phyloP scores from a whole-genome alignment of 2,888 invertebrate genomes.

The Xestia rhomboidea region DNA sequence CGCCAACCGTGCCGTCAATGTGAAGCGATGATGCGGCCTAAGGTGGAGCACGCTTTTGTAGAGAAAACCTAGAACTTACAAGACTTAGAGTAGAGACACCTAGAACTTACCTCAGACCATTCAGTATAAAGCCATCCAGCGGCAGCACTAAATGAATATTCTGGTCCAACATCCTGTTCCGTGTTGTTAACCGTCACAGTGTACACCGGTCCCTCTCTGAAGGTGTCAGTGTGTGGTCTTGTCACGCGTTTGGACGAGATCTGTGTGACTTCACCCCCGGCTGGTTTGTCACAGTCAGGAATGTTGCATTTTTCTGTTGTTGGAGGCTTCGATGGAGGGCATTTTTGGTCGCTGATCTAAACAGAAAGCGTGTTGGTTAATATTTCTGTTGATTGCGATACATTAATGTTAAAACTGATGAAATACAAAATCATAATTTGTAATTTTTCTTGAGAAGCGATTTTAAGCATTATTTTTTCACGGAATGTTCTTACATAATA shows the following conservation, averaged over 20 bases:
- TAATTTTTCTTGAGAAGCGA: too few relatives aligned
- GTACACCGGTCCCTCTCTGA: conserved; percentile 85
- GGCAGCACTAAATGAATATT: conserved; percentile 82
- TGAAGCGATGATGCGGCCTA: background rate
- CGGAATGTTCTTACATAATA: too few relatives aligned
- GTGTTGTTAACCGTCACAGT: conserved; percentile 82
- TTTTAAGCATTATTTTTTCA: too few relatives aligned
- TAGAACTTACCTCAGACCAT: conserved; percentile 90
- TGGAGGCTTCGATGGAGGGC: conserved; percentile 79
- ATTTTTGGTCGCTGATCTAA: conserved; percentile 86
- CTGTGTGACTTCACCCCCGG: conserved; percentile 71
- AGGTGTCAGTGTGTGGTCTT: conserved; percentile 78
- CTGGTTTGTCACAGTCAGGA: conserved; percentile 76
- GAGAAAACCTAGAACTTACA: background rate
- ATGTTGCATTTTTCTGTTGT: conserved; percentile 81
- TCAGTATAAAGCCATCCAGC: conserved; percentile 91
- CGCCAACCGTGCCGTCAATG: background rate
- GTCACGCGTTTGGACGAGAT: conserved; percentile 73
- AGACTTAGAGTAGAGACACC: background rate
- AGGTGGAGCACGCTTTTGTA: background rate
- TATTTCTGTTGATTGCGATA: too few relatives aligned
- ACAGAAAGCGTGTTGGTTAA: conserved; percentile 35
- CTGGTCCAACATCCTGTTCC: conserved; percentile 82
- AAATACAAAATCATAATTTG: too few relatives aligned
- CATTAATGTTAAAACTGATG: too few relatives aligned